Evolutionary conservation across 2,797 vertebrate species (phyloP).

Genomic region (Falco berigora): DNA sequence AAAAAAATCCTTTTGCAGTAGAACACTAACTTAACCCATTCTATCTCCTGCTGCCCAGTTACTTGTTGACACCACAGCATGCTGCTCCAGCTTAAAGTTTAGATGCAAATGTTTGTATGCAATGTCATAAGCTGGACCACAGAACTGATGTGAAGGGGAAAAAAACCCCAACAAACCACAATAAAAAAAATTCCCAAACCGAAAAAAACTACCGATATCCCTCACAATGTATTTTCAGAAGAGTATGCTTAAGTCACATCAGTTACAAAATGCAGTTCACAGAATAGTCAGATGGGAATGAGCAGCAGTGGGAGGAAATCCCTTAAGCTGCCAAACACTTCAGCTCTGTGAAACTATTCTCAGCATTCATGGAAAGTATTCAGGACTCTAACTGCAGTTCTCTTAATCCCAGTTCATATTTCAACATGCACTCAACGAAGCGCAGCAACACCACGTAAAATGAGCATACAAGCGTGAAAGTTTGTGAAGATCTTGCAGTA

Average conservation of each 20-base stretch:
- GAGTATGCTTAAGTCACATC: neutral
- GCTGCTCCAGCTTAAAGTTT: neutral
- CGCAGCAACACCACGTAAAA: neutral
- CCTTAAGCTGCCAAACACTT: conserved; percentile 31
- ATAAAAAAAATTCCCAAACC: neutral
- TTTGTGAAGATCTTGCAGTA: neutral
- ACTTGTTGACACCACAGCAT: neutral
- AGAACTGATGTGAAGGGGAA: neutral
- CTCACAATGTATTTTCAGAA: neutral
- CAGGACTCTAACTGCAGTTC: neutral
- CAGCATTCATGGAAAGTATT: neutral
- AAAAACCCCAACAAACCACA: too few species aligned
- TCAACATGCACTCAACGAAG: neutral
- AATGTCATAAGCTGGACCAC: neutral
- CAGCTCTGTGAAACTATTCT: neutral
- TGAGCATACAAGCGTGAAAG: neutral
- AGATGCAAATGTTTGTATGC: neutral
- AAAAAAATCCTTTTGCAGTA: neutral
- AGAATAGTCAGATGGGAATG: neutral
- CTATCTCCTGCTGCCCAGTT: neutral
- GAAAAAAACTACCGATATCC: neutral
- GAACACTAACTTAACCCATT: neutral
- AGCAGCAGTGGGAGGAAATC: neutral
- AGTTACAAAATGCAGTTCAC: neutral
- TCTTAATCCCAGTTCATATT: conserved; percentile 18